These are phyloP conservation scores for Spondyliosoma cantharus DNA, from an alignment of 2,797 vertebrate species.

Conservation along the genomic window DNA sequence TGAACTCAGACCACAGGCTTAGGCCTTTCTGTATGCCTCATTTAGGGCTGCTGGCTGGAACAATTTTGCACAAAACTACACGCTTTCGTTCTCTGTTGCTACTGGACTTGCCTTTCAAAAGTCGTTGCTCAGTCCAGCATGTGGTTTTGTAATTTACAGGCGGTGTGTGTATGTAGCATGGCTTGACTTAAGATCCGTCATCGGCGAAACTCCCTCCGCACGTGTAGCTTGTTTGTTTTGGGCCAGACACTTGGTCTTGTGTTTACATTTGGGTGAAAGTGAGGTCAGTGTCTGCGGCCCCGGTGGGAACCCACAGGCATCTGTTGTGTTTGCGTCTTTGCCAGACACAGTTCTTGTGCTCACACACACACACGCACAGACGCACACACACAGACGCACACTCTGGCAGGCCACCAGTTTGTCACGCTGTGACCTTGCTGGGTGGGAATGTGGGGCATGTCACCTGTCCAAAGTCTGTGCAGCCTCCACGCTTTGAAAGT, in stretches of 20 bases:
- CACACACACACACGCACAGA: background rate
- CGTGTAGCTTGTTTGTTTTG: constrained; percentile 72
- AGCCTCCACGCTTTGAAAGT: background rate
- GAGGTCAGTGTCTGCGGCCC: constrained; percentile 69
- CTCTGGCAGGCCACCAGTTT: constrained; percentile 49
- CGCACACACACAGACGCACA: background rate
- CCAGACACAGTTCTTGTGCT: constrained; percentile 40
- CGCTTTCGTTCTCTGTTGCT: background rate
- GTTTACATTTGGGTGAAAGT: constrained; percentile 72
- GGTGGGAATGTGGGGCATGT: constrained; percentile 53
- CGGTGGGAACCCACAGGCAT: constrained; percentile 72
- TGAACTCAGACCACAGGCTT: background rate
- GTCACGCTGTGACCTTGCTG: constrained; percentile 45
- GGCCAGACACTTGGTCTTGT: constrained; percentile 62
- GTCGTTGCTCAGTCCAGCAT: background rate
- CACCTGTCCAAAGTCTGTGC: constrained; percentile 63
- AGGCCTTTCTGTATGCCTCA: background rate
- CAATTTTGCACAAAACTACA: background rate
- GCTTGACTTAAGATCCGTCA: constrained; percentile 11
- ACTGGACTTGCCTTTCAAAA: background rate
- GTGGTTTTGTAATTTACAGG: constrained; percentile 38
- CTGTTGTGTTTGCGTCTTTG: constrained; percentile 65
- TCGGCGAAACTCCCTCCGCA: constrained; percentile 44
- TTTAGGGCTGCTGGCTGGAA: background rate
- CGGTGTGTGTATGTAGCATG: background rate